A percentile compares a stretch with the other conserved stretches of the same genome.
Evolutionary conservation across 2,888 invertebrate species (phyloP).

Genomic region (Drosophila pseudotalamancana): DNA sequence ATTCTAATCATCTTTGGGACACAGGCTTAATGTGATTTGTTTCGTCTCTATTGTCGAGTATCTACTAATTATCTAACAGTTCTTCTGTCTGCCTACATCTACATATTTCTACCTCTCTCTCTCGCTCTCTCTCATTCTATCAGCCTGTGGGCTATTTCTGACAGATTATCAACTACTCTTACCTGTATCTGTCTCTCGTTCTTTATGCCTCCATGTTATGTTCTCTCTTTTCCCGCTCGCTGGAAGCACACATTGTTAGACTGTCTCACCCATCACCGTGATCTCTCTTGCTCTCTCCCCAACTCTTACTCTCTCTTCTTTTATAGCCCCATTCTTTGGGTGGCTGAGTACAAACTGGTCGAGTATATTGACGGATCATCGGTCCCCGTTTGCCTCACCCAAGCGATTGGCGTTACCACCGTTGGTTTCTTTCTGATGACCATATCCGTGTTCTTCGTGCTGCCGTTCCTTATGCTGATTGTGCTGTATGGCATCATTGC

Average conservation of each 20-base stretch:
- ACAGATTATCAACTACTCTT: too few relatives aligned
- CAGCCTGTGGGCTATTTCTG: too few relatives aligned
- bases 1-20: background rate
- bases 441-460: conserved; percentile 91
- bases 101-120: background rate
- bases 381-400: conserved; percentile 91
- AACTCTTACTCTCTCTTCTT: conserved; percentile 6
- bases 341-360: conserved; percentile 89
- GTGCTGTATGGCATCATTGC: conserved; percentile 93
- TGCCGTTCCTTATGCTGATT: conserved; percentile 92
- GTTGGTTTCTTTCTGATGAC: conserved; percentile 91
- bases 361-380: conserved; percentile 89
- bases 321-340: conserved; percentile 91
- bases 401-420: conserved; percentile 91
- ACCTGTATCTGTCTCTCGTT: background rate
- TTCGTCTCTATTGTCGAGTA: background rate
- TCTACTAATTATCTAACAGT: too few relatives aligned
- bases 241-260: conserved; percentile 13
- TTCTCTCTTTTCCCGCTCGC: conserved; percentile 7
- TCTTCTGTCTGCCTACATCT: too few relatives aligned
- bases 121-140: background rate
- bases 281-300: conserved; percentile 42
- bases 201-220: conserved; percentile 2
- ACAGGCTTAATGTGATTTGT: too few relatives aligned
- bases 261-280: conserved; percentile 35